Conservation (phyloP, 2,797 vertebrate genomes). For the Darevskia nairensis region DNA sequence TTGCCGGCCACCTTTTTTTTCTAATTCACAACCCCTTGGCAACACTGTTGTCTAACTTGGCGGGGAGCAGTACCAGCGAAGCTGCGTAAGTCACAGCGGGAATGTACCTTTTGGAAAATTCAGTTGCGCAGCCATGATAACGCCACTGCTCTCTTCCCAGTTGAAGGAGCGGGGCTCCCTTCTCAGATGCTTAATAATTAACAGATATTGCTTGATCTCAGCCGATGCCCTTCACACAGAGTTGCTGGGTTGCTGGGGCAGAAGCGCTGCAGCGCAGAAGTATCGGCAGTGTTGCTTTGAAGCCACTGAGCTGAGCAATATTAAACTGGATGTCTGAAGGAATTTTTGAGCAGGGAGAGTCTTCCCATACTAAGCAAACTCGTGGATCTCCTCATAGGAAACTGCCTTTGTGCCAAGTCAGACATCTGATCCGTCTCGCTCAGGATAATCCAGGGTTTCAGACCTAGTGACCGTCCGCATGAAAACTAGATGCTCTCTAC, state of each 20-base stretch:
- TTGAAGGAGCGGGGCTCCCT: neutral
- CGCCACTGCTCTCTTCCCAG: neutral
- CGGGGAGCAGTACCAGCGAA: neutral
- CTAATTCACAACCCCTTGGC: neutral
- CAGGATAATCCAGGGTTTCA: no score
- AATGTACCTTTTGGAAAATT: neutral
- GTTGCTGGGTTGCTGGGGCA: neutral
- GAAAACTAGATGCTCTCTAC: no score
- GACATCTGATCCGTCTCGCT: no score
- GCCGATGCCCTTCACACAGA: conserved; percentile 8
- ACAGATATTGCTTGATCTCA: conserved; percentile 23
- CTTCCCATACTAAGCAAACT: neutral
- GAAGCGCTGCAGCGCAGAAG: neutral
- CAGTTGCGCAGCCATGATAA: neutral
- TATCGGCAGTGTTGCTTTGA: neutral
- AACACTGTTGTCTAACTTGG: neutral
- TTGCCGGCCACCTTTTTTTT: no score
- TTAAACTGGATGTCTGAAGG: conserved; percentile 7
- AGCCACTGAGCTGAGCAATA: conserved; percentile 19
- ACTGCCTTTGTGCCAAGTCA: no score
- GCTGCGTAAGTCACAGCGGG: neutral
- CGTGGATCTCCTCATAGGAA: neutral
- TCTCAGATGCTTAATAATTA: conserved; percentile 35
- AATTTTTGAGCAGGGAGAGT: conserved; percentile 1
- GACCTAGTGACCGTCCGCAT: no score